These are phyloP conservation scores for Gymnocypris eckloni DNA, from an alignment of 2,797 vertebrate genomes.

Conservation along the genomic window DNA sequence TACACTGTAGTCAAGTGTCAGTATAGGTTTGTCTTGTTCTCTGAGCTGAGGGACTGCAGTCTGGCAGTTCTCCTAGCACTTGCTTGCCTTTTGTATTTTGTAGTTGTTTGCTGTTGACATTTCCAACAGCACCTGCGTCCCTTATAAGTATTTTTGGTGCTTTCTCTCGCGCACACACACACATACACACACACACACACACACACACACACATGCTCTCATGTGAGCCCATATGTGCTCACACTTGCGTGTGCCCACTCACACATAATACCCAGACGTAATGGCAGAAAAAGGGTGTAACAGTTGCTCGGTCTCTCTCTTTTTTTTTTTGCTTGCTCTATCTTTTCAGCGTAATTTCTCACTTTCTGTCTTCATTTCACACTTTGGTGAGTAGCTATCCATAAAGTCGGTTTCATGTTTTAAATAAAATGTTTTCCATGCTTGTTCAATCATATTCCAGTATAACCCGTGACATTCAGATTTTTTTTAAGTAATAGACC, in stretches of 20 bases:
- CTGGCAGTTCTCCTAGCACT: conserved; percentile 56
- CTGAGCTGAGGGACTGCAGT: conserved; percentile 61
- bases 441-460: not conserved
- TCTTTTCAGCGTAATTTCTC: conserved; percentile 21
- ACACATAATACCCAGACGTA: conserved; percentile 35
- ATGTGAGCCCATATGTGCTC: conserved; percentile 46
- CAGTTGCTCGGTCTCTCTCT: conserved; percentile 43
- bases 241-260: conserved; percentile 41
- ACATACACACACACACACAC: conserved; percentile 19
- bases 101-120: conserved; percentile 70
- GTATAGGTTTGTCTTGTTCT: conserved; percentile 52
- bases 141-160: conserved; percentile 35
- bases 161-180: not conserved
- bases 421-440: not conserved
- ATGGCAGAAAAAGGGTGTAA: conserved; percentile 46
- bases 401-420: not conserved
- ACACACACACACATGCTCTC: not conserved
- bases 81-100: conserved; percentile 65
- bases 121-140: conserved; percentile 69
- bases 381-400: not conserved
- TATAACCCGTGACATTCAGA: not conserved
- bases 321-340: not conserved
- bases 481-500: conserved; percentile 26
- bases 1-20: conserved; percentile 10
- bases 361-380: conserved; percentile 10